Percentiles rank a stretch among this genome's conserved stretches.
These are phyloP conservation scores for Plebejus anna DNA, from an alignment of 2,888 invertebrate species.

Conservation along the genomic window DNA sequence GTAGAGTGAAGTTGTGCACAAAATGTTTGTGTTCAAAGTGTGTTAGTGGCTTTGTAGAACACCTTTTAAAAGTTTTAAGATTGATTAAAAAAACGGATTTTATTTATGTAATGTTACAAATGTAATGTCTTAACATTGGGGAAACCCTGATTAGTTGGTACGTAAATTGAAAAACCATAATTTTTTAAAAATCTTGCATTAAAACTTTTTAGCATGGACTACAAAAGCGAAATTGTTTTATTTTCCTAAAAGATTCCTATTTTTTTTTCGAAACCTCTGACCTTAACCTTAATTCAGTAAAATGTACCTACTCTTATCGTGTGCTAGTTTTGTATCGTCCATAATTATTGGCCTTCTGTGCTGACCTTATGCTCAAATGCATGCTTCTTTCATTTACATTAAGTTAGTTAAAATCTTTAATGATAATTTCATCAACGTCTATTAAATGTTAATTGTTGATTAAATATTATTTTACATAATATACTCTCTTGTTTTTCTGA, in stretches of 20 bases:
- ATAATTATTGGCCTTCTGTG: conserved; percentile 7
- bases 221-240: not conserved
- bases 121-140: not conserved
- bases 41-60: not conserved
- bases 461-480: not conserved
- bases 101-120: not conserved
- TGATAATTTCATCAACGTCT: not conserved
- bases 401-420: not conserved
- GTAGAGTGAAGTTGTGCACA: no score
- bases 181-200: not conserved
- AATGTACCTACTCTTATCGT: conserved; percentile 14
- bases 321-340: conserved; percentile 9
- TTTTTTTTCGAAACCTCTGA: not conserved
- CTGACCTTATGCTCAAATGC: conserved; percentile 10
- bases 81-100: not conserved
- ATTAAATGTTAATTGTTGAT: not conserved
- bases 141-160: not conserved
- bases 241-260: not conserved
- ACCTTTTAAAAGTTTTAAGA: not conserved
- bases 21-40: no score
- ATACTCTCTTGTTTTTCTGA: no score
- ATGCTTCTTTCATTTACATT: not conserved
- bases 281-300: not conserved
- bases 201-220: not conserved
- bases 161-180: not conserved